Base-by-base conservation (phyloP, 2,888 invertebrate genomes). In the Limulus polyphemus region DNA sequence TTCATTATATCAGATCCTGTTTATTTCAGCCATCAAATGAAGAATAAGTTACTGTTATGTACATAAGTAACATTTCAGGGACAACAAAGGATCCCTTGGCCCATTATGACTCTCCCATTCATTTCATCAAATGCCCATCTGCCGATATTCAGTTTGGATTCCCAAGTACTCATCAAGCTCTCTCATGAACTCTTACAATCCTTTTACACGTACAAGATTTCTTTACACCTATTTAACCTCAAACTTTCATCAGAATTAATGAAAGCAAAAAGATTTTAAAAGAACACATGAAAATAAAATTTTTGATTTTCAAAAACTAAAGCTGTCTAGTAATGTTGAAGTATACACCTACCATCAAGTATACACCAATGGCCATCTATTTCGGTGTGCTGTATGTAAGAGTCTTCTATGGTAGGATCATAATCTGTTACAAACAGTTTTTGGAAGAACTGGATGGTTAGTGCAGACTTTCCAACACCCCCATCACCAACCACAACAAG, bases 401-500 rank as follows among this genome's bases (percentile, higher is more conserved):
- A 91, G 76, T 94, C 93, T 78, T 94, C 93, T 67, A 94, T 94
- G 16, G 94, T 94, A 10, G 94, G 94, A 78, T 94, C 94, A 73
- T 94, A 94, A 77, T 93, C 93, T 0, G 90, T 90, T 66, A 93
- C 90, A 76, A 94, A 94, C 73, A 92, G 81, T 77, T 91, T 91
- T 79, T 94, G 93, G 77, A 94, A 93, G 79, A 91, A 90, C 79
- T 94, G 90, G 75, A 92, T 93, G n/a, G 94, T 94, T 72, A 94
- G 84, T n/a, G 92, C 91, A 72, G 90, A 90, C 80, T 94, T 94
- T 68, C 93, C 93, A 61, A 94, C 93, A 69, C 93, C 93, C 68
- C 93, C 94, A 78, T 92, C 92, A 9, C 93, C 93, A 17, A 93
- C 91, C 67, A 94, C 93, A 66, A 93, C 93, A 74, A 93, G 77